Conservation (phyloP, 2,888 invertebrate genomes). For the Andrena marginata region DNA sequence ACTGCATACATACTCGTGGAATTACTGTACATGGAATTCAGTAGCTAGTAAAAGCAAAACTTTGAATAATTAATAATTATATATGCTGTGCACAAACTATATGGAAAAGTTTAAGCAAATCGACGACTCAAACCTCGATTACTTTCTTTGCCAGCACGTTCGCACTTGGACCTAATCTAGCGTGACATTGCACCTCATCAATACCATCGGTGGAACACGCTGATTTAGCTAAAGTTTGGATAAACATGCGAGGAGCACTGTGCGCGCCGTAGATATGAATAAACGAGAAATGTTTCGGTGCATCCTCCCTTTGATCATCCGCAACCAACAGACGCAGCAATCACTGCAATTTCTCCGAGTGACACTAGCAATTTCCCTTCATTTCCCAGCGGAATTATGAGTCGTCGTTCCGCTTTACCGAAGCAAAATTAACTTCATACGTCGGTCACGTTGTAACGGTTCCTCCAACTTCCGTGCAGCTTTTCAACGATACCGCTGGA, state of each 20-base stretch:
- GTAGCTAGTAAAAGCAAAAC: no score
- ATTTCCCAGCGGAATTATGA: slow-evolving; percentile 16
- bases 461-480: no score
- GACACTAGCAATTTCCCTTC: slow-evolving; percentile 21
- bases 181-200: no score
- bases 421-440: slow-evolving; percentile 12
- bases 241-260: neutral
- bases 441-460: slow-evolving; percentile 3
- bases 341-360: slow-evolving; percentile 6
- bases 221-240: neutral
- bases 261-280: slow-evolving; percentile 4
- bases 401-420: slow-evolving; percentile 9
- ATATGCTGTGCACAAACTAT: no score
- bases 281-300: slow-evolving; percentile 14
- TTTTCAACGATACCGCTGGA: neutral
- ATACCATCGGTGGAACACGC: neutral
- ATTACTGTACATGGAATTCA: no score
- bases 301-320: slow-evolving; percentile 21
- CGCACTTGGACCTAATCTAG: no score
- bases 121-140: no score
- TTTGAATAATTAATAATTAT: no score
- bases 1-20: no score
- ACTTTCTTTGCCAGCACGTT: no score
- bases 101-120: no score
- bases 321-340: slow-evolving; percentile 9